Conservation (phyloP, 2,113 vertebrate species). For the Paedocypris sp. region DNA sequence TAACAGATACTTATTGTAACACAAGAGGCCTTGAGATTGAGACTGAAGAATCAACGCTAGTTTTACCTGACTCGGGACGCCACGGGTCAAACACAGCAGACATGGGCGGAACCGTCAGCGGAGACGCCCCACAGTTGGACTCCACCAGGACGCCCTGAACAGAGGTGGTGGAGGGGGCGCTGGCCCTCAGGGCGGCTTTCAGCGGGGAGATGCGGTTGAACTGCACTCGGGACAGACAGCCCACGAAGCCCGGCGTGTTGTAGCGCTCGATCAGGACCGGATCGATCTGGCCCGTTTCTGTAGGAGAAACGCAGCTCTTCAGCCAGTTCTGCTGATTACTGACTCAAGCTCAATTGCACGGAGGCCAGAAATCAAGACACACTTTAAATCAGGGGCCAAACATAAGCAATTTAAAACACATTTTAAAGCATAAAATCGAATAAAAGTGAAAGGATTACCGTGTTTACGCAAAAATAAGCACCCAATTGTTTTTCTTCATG, state of each 20-base stretch:
- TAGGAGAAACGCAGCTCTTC: background rate
- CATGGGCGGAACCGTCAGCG: constrained; percentile 83
- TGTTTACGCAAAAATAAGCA: no score
- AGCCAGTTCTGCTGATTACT: no score
- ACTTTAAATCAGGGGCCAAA: no score
- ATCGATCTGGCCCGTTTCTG: constrained; percentile 90
- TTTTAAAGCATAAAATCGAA: no score
- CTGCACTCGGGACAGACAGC: constrained; percentile 85
- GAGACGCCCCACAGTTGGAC: constrained; percentile 90
- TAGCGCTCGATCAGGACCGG: constrained; percentile 82
- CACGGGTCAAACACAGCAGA: constrained; percentile 79
- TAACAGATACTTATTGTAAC: no score
- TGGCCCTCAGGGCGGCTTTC: constrained; percentile 76
- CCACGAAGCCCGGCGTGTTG: constrained; percentile 88
- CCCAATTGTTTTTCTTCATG: no score
- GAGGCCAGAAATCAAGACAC: no score
- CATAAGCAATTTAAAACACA: no score
- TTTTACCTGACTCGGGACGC: constrained; percentile 79
- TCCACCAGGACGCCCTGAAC: constrained; percentile 83
- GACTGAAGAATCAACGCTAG: background rate
- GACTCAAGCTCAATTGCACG: no score
- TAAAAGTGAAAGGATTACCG: no score
- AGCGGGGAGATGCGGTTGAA: constrained; percentile 82
- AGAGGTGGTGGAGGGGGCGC: constrained; percentile 65
- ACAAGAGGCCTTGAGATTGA: no score